Conservation (phyloP, 2,888 invertebrate species). For the Paralinhomoeus sp. region DNA sequence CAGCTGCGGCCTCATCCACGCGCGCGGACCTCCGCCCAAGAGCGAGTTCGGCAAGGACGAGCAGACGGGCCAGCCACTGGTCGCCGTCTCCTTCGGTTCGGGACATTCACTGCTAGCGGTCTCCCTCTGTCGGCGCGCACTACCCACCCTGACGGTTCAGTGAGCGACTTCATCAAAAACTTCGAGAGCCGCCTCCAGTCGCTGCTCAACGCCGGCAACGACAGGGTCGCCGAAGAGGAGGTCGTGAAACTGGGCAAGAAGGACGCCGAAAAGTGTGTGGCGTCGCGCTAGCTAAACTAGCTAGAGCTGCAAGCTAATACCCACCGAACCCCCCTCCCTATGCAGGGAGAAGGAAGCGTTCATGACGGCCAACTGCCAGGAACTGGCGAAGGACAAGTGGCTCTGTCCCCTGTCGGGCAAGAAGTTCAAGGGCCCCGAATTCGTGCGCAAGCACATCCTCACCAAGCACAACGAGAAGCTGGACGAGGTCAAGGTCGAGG, state of each 20-base stretch:
- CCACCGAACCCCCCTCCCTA: too few species aligned
- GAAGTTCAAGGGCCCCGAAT: slow-evolving; percentile 95
- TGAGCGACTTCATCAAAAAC: slow-evolving; percentile 32
- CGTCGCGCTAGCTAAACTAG: too few species aligned
- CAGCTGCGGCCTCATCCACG: slow-evolving; percentile 80
- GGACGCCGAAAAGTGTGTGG: slow-evolving; percentile 38
- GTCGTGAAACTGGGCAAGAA: slow-evolving; percentile 60
- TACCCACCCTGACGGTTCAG: slow-evolving; percentile 17
- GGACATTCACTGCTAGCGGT: not conserved
- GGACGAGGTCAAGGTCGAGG: slow-evolving; percentile 85
- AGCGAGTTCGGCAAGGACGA: slow-evolving; percentile 36
- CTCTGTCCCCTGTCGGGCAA: slow-evolving; percentile 91
- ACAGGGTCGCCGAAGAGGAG: slow-evolving; percentile 46
- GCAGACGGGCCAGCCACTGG: slow-evolving; percentile 13
- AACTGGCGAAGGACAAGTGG: slow-evolving; percentile 93
- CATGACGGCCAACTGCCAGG: slow-evolving; percentile 79
- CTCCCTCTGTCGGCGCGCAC: not conserved
- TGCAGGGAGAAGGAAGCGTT: slow-evolving; percentile 67
- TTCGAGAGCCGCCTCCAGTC: slow-evolving; percentile 77
- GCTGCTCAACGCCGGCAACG: slow-evolving; percentile 56
- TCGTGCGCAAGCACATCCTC: slow-evolving; percentile 88
- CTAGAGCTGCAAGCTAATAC: too few species aligned
- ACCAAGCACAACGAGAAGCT: slow-evolving; percentile 92
- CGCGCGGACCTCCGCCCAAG: slow-evolving; percentile 61
- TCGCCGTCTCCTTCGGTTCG: slow-evolving; percentile 11